Evolutionary conservation across 1,140 invertebrate species (phyloP), one percentile per base, ranked within the genome.

Genomic region (Drosophila biarmipes): DNA sequence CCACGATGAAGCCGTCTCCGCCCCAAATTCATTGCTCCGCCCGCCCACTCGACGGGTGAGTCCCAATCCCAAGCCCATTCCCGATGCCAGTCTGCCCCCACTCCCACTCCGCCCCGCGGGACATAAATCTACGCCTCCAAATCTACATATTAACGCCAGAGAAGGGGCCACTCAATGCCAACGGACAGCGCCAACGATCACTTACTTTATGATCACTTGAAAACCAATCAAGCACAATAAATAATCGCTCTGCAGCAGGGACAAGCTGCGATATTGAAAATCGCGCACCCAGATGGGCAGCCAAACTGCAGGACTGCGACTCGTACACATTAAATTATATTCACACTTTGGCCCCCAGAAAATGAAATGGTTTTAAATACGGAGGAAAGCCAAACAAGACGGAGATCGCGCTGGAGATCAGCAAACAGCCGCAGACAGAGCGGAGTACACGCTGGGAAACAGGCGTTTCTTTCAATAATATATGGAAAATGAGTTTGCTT

Each of bases 171-270:
- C 66, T 71, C 78, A 73, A 73, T 74, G 73, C 53, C 73, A 67
- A 71, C 64, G 58, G 75, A 87, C 69, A 17, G 62, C 78, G 63
- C 58, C 80, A 73, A 78, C 77, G 90, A 91, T 91, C 90, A 86
- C 86, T 91, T 91, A 91, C 81, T 91, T 91, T 91, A 91, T 91
- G 90, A 91, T 91, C 90, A 91, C 90, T 91, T 91, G 90, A 81
- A 91, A 91, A 85, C 90, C 90, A 91, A 91, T 91, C 90, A 91
- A 81, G 79, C 79, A 90, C 77, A 90, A 91, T 91, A 91, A 91
- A 91, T 91, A 91, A 91, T 91, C 84, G 82, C 66, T 57, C 56
- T 58, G 55, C 55, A 57, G 61, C 63, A 63, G 58, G 53, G 58
- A 81, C 71, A 84, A 59, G 52, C 54, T 68, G 73, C 71, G 58